These are phyloP conservation scores for Pygocentrus nattereri DNA, from an alignment of 2,797 vertebrate genomes.

Conservation along the genomic window DNA sequence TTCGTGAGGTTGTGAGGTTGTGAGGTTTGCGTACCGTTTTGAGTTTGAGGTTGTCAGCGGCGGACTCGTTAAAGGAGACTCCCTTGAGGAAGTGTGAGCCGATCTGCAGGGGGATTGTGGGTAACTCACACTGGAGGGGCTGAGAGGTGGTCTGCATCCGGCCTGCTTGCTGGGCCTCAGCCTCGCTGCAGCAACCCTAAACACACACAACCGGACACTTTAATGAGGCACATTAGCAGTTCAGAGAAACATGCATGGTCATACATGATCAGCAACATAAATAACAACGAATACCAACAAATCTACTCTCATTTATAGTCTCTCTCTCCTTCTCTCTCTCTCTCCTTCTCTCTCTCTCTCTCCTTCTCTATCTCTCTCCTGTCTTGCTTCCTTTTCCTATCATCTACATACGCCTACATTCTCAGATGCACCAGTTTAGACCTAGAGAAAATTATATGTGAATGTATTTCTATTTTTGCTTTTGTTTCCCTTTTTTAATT, in stretches of 20 bases:
- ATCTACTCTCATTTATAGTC: no score
- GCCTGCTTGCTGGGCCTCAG: constrained; percentile 96
- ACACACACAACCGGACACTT: constrained; percentile 14
- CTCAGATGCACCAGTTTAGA: no score
- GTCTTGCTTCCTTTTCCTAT: no score
- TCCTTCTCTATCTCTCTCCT: no score
- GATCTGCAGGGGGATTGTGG: constrained; percentile 96
- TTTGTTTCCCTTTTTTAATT: no score
- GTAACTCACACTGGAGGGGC: constrained; percentile 97
- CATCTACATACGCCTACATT: no score
- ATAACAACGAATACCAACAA: background rate
- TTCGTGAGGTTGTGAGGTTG: background rate
- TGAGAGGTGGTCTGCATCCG: constrained; percentile 94
- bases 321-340: no score
- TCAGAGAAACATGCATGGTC: background rate
- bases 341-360: no score
- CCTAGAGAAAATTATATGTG: no score
- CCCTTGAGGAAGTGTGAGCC: constrained; percentile 96
- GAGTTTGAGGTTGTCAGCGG: constrained; percentile 95
- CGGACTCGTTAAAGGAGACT: constrained; percentile 96
- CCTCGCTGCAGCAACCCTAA: constrained; percentile 95
- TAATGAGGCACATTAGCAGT: background rate
- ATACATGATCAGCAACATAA: constrained; percentile 32
- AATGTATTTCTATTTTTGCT: no score
- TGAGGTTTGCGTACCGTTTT: constrained; percentile 86